A percentile compares a stretch with the other conserved stretches of the same genome.
These are phyloP conservation scores for Laterallus jamaicensis DNA, from an alignment of 2,113 vertebrate genomes.

Conservation along the genomic window DNA sequence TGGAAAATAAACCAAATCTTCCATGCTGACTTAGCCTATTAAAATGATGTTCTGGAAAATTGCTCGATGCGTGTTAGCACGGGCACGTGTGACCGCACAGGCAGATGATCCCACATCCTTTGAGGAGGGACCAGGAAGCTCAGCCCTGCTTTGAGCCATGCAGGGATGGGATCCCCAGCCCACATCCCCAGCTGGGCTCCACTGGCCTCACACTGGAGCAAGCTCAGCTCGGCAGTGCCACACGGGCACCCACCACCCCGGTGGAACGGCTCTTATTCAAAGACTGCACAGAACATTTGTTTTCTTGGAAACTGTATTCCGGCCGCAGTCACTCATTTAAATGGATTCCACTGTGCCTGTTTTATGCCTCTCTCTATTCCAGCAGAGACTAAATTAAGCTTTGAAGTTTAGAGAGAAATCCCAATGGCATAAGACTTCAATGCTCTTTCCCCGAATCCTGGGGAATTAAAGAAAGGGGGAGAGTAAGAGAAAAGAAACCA, in stretches of 20 bases:
- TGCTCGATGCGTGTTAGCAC: neutral
- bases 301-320: neutral
- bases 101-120: accelerated
- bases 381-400: slow-evolving; percentile 54
- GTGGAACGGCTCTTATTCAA: neutral
- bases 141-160: neutral
- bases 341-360: slow-evolving; percentile 9
- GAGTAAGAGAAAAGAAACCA: neutral
- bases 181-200: accelerated
- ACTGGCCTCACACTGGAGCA: accelerated
- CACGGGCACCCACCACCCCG: accelerated
- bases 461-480: neutral
- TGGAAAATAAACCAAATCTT: slow-evolving; percentile 58
- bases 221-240: neutral
- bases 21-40: slow-evolving; percentile 13
- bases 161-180: neutral
- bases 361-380: slow-evolving; percentile 38
- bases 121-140: accelerated
- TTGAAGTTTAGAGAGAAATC: slow-evolving; percentile 57
- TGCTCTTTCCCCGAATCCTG: neutral
- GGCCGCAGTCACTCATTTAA: slow-evolving; percentile 22
- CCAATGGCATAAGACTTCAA: slow-evolving; percentile 1
- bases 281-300: neutral
- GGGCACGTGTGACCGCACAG: accelerated
- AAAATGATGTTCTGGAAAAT: slow-evolving; percentile 16